Percentiles rank a stretch among this genome's conserved stretches.
Conservation (phyloP, 2,113 vertebrate genomes). For the Galemys pyrenaicus region DNA sequence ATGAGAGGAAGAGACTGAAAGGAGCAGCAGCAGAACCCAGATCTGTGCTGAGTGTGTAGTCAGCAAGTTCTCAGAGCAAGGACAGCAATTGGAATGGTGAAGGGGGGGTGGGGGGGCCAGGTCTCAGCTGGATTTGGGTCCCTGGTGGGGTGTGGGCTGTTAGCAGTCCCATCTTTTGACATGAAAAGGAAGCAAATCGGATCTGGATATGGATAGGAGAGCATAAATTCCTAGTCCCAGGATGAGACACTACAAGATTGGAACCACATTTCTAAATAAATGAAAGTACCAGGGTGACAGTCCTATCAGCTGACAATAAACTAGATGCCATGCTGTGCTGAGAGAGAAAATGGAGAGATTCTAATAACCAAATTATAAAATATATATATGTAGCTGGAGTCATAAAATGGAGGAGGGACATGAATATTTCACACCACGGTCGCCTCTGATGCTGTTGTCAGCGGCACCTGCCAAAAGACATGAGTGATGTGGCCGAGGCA, state of each 20-base stretch:
- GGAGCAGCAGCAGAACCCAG: not conserved
- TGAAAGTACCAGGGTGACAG: slow-evolving; percentile 71
- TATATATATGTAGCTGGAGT: slow-evolving; percentile 83
- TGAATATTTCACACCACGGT: slow-evolving; percentile 84
- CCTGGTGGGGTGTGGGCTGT: slow-evolving; percentile 77
- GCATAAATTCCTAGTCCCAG: slow-evolving; percentile 72
- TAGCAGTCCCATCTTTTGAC: slow-evolving; percentile 76
- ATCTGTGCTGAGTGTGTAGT: slow-evolving; percentile 39
- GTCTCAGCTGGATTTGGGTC: slow-evolving; percentile 85
- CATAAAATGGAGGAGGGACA: slow-evolving; percentile 79
- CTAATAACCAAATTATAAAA: slow-evolving; percentile 87
- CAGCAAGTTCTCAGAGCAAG: slow-evolving; percentile 47
- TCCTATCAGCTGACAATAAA: slow-evolving; percentile 78
- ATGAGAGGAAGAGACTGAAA: not conserved
- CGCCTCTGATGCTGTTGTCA: slow-evolving; percentile 70
- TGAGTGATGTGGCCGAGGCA: slow-evolving; percentile 60
- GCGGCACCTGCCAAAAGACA: slow-evolving; percentile 74
- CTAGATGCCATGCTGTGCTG: slow-evolving; percentile 79
- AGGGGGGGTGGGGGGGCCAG: slow-evolving; percentile 67
- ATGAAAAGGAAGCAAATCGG: slow-evolving; percentile 73
- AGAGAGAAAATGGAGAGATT: slow-evolving; percentile 74
- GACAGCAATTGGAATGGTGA: not conserved
- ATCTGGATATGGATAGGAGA: slow-evolving; percentile 63
- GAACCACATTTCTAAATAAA: slow-evolving; percentile 79
- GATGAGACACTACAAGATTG: slow-evolving; percentile 74